Evolutionary conservation across 1,140 invertebrate species (phyloP).

Genomic region (Calosoma granatense): DNA sequence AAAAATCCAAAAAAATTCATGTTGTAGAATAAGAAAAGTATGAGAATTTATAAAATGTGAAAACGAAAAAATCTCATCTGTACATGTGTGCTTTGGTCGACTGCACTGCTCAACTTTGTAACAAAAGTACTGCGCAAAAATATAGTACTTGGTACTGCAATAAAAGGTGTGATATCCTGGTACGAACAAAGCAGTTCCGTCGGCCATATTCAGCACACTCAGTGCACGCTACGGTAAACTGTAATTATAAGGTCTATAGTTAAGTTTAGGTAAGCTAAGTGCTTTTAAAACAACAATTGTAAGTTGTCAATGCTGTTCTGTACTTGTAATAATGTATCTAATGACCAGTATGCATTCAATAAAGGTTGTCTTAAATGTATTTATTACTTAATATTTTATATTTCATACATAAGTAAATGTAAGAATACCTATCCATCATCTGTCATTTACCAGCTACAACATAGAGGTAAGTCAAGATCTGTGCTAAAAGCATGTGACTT

Average conservation of each 20-base stretch:
- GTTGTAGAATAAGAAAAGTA: conserved; percentile 5
- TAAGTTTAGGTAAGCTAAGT: conserved; percentile 18
- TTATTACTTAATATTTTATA: not conserved
- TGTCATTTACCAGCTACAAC: too few species aligned
- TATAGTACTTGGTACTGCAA: conserved; percentile 1
- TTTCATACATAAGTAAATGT: not conserved
- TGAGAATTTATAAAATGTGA: conserved; percentile 3
- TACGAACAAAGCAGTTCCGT: not conserved
- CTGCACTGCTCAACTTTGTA: not conserved
- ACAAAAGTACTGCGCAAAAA: not conserved
- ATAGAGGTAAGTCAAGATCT: too few species aligned
- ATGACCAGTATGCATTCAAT: conserved; percentile 25
- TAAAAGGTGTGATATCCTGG: conserved; percentile 8
- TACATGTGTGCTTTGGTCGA: not conserved
- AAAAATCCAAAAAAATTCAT: conserved; percentile 5
- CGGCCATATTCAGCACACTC: not conserved
- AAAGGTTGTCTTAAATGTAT: conserved; percentile 22
- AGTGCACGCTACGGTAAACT: conserved; percentile 3
- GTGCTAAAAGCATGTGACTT: too few species aligned
- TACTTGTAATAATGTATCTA: conserved; percentile 11
- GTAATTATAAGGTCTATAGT: conserved; percentile 10
- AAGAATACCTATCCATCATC: too few species aligned
- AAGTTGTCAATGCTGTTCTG: conserved; percentile 11
- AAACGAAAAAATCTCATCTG: conserved; percentile 3
- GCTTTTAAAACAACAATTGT: conserved; percentile 17